phyloP scores from a whole-genome alignment of 2,113 vertebrate genomes.

The Steatornis caripensis region DNA sequence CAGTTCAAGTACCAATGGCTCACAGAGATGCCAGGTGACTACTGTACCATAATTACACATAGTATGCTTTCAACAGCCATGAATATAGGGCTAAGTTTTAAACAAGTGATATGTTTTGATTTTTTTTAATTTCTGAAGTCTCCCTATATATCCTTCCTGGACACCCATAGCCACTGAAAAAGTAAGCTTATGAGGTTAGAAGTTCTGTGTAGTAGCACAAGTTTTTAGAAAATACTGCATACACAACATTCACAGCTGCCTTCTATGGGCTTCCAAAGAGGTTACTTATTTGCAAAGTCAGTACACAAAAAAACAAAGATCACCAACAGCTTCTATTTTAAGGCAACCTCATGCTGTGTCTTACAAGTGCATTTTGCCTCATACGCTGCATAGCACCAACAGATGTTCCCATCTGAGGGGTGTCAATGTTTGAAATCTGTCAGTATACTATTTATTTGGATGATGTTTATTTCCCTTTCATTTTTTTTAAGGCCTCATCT shows the following conservation, averaged over 20 bases:
- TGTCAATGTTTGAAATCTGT: not conserved
- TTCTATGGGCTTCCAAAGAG: not conserved
- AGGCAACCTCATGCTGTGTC: not conserved
- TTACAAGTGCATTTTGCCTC: not conserved
- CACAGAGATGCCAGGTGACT: not conserved
- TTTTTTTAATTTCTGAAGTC: not conserved
- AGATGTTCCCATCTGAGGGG: not conserved
- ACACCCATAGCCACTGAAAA: constrained; percentile 11
- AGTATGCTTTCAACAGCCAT: not conserved
- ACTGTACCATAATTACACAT: not conserved
- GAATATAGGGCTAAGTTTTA: not conserved
- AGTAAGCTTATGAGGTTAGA: not conserved
- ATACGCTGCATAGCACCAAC: not conserved
- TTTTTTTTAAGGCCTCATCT: not conserved
- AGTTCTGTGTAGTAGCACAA: not conserved
- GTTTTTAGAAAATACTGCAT: constrained; percentile 31
- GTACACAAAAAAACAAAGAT: not conserved
- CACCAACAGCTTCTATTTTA: not conserved
- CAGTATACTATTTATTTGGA: not conserved
- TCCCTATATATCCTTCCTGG: not conserved
- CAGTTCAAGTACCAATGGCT: not conserved
- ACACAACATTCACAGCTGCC: not conserved
- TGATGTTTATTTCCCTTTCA: not conserved
- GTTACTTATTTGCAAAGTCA: constrained; percentile 7
- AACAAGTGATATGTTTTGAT: not conserved